Evolutionary conservation across 2,888 invertebrate genomes (phyloP).

Genomic region (Napeogenes inachia): DNA sequence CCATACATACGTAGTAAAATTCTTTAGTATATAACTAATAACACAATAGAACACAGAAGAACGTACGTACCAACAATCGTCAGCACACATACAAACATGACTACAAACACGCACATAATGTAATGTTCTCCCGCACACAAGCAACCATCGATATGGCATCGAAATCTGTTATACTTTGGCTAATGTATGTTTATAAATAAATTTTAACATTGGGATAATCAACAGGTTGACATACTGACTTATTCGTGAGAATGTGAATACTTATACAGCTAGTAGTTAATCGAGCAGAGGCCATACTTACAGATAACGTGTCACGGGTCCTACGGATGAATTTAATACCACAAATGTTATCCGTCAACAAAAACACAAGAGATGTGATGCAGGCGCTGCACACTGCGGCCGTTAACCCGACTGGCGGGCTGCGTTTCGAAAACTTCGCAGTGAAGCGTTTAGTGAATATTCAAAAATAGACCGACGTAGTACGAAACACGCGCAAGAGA

Average conservation of each 20-base stretch:
- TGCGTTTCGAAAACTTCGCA: conserved; percentile 76
- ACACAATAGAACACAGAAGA: conserved; percentile 28
- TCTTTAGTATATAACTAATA: conserved; percentile 30
- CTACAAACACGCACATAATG: conserved; percentile 29
- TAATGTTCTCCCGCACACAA: conserved; percentile 39
- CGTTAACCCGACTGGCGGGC: conserved; percentile 71
- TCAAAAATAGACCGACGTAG: conserved; percentile 74
- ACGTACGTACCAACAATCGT: conserved; percentile 36
- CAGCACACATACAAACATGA: conserved; percentile 32
- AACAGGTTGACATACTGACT: conserved; percentile 38
- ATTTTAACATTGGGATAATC: conserved; percentile 40
- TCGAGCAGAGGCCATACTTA: conserved; percentile 74
- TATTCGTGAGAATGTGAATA: conserved; percentile 19
- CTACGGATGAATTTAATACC: conserved; percentile 64
- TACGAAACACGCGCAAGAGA: conserved; percentile 58
- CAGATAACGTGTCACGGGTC: conserved; percentile 68
- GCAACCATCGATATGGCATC: conserved; percentile 38
- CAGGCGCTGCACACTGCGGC: conserved; percentile 71
- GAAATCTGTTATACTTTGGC: conserved; percentile 37
- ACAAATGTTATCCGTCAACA: conserved; percentile 71
- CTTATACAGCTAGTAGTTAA: conserved; percentile 51
- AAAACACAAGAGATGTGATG: conserved; percentile 71
- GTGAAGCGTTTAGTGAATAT: conserved; percentile 73
- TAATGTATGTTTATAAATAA: conserved; percentile 23
- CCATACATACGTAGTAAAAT: conserved; percentile 33